Base-by-base conservation (phyloP, 2,888 invertebrate genomes). In the Microctonus aethiopoides region DNA sequence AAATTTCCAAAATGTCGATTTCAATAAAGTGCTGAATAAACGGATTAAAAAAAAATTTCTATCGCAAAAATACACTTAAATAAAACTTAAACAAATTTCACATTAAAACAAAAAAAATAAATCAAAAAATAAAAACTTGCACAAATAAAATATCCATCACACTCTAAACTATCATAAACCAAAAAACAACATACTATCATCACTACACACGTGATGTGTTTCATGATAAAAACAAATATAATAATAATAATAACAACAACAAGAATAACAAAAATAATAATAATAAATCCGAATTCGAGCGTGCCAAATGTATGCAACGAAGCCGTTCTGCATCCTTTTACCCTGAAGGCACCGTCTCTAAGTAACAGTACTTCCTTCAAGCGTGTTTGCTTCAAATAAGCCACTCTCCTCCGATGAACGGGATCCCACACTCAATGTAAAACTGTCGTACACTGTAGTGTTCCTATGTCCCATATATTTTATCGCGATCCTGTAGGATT, bases 361-460 rank as follows among this genome's bases (percentile, higher is more conserved):
- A 80, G 79, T 80, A 80, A 80, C 80, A 80, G 80, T 80, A 80
- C 80, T 80, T 80, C 73, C 78, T 77, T 34, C 22, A n/a, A 26
- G 29, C 36, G 54, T 39, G 72, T 60, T 64, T 67, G 64, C 57
- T 51, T 69, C 52, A 67, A 66, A 71, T 62, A 65, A 69, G 68
- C 72, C 70, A 66, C 46, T 70, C 68, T 68, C 61, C 57, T 65
- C 26, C 26, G 56, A 56, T 56, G 39, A 65, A 65, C 65, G 65
- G 65, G 65, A 65, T 39, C 36, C 24, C 29, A 65, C 36, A 46
- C 62, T 65, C 39, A 26, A 36, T 22, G 26, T 16, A 24, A 65
- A 52, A 51, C 63, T 63, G 52, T 63, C 52, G 63, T 34, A 34
- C 52, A n/a, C n/a, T n/a, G 46, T 36, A 24, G 26, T 34, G 52